Conservation (phyloP, 2,797 vertebrate genomes). For the Neomorphus geoffroyi region DNA sequence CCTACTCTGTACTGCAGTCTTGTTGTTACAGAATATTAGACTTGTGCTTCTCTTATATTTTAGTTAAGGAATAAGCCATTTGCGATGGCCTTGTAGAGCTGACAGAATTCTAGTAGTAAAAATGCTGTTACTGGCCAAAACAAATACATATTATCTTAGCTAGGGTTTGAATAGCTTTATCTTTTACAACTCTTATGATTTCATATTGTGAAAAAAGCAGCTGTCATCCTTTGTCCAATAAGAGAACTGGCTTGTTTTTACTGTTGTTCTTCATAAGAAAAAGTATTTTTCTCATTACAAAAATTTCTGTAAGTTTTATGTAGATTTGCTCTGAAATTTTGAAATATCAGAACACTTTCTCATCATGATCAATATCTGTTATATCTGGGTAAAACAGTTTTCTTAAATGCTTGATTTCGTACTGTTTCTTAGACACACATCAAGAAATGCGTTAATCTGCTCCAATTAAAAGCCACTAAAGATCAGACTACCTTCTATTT, state of each 20-base stretch:
- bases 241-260: background rate
- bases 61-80: background rate
- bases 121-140: background rate
- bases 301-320: background rate
- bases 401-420: background rate
- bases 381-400: background rate
- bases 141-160: background rate
- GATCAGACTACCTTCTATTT: background rate
- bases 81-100: background rate
- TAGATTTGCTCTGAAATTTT: background rate
- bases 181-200: background rate
- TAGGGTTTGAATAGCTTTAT: background rate
- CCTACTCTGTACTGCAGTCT: background rate
- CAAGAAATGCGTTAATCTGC: background rate
- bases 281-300: background rate
- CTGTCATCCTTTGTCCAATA: background rate
- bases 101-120: background rate
- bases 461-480: background rate
- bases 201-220: background rate
- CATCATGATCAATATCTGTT: background rate
- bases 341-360: background rate
- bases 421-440: background rate
- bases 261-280: background rate
- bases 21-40: background rate
- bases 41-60: background rate